Evolutionary conservation across 2,797 vertebrate species (phyloP), one percentile per base, ranked within the genome.

Genomic region (Spinus olivaceus): DNA sequence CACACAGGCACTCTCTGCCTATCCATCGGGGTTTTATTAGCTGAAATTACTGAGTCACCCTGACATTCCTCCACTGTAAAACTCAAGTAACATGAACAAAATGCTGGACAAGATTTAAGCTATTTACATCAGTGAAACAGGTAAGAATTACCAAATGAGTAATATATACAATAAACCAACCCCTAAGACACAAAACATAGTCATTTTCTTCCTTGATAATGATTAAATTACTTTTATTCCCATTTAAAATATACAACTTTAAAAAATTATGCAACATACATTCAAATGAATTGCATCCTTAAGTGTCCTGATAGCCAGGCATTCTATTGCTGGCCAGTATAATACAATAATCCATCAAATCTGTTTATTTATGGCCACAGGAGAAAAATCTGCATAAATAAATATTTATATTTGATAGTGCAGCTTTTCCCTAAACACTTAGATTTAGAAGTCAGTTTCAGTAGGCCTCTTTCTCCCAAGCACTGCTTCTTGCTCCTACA

Each of bases 241-340:
- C 86, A 80, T 66, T 95, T 91, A 92, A 96, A 97, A 97, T 93
- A 94, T 88, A 92, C 90, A 97, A 80, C 86, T 93, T 83, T 37
- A 49, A 87, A 92, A 96, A 95, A 72, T 79, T 82, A 92, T 33
- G 87, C 80, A 92, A 88, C 59, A 49, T 90, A 94, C 91, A 96
- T 96, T 95, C 95, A 95, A 81, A 83, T 77, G 50, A 88, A 89
- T 59, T 86, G 81, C 66, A 88, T 93, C 94, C 90, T 69, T 46
- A 71, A 53, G 50, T 90, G 67, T 77, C 92, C 90, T 49, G 44
- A 70, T 42, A 42, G 35, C 80, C 86, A 95, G 70, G 51, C 33
- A 73, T 46, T 54, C 76, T 77, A 10, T 19, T 54, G 46, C 82
- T 90, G 86, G 51, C 56, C 92, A 70, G 27, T 46, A 21, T 66